phyloP scores from a whole-genome alignment of 2,888 invertebrate genomes.

The Cyrtodaria siliqua region DNA sequence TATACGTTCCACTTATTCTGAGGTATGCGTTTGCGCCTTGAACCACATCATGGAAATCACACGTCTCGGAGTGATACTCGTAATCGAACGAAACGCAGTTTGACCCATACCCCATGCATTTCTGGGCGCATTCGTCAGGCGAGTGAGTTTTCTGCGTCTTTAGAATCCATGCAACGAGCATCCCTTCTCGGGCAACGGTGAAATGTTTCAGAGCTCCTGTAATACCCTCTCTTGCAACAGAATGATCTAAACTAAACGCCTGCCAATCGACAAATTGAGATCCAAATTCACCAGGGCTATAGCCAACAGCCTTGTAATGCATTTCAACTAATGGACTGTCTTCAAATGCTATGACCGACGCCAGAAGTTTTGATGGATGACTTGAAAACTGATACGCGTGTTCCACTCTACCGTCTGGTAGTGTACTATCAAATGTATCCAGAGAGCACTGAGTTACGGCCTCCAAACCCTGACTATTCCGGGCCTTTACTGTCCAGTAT shows the following conservation, averaged over 20 bases:
- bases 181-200: conserved; percentile 64
- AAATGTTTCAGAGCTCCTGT: conserved; percentile 59
- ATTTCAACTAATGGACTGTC: conserved; percentile 67
- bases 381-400: conserved; percentile 70
- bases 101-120: conserved; percentile 57
- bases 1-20: conserved; percentile 66
- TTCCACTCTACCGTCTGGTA: conserved; percentile 76
- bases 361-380: conserved; percentile 68
- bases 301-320: conserved; percentile 66
- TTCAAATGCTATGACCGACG: conserved; percentile 70
- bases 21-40: conserved; percentile 68
- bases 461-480: conserved; percentile 71
- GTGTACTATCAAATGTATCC: conserved; percentile 73
- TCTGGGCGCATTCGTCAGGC: conserved; percentile 61
- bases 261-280: conserved; percentile 67
- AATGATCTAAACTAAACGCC: conserved; percentile 45
- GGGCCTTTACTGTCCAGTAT: conserved; percentile 74
- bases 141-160: conserved; percentile 39
- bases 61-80: conserved; percentile 68
- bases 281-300: conserved; percentile 67
- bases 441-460: conserved; percentile 66
- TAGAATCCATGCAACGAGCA: conserved; percentile 59
- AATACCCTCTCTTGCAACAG: conserved; percentile 35
- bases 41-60: conserved; percentile 70
- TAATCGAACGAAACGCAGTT: conserved; percentile 75